Evolutionary conservation across 2,797 vertebrate genomes (phyloP), one percentile per base, ranked within the genome.

Genomic region (Microctenopoma lineatum): DNA sequence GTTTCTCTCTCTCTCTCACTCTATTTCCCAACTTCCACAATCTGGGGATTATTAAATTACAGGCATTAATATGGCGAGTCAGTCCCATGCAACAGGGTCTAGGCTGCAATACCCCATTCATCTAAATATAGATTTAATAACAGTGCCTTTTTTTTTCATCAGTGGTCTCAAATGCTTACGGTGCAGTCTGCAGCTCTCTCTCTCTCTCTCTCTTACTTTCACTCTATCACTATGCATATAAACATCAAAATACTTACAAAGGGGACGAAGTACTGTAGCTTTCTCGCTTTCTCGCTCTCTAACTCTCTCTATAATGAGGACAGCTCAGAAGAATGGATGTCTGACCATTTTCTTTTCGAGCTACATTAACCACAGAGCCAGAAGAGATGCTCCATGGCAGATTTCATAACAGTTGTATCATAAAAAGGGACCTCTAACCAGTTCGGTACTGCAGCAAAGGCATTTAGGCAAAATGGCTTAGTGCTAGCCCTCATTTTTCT

Each of bases 71-170:
- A 91, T 86, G 82, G 81, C 68, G 73, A 83, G 80, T 68, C 79
- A 84, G 87, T 84, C 77, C 83, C 64, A 61, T 74, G 79, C 76
- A 88, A 86, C 84, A 71, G 66, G 71, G 66, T 60, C 52, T 51
- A 65, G 68, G 67, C 83, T 55, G 59, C 71, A 81, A 34, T 70
- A 68, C 61, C 77, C 81, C 75, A 85, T 89, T 84, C 72, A 90
- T 90, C 89, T 92, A 93, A 90, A 93, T 90, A 92, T 90, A 93
- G 90, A 92, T 92, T 92, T 92, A 93, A 93, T 92, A 93, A 92
- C 78, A 73, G 54, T 66, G 74, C 75, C 65, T 78, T 59, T 21
- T 80, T 80, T 82, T 85, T 81, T 85, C 85, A 89, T 90, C 81
- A 79, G 80, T 66, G 79, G 80, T 72, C 75, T 71, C 68, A 89